Evolutionary conservation across 1,140 invertebrate species (phyloP), one percentile per base, ranked within the genome.

Genomic region (Drosophila hydei): DNA sequence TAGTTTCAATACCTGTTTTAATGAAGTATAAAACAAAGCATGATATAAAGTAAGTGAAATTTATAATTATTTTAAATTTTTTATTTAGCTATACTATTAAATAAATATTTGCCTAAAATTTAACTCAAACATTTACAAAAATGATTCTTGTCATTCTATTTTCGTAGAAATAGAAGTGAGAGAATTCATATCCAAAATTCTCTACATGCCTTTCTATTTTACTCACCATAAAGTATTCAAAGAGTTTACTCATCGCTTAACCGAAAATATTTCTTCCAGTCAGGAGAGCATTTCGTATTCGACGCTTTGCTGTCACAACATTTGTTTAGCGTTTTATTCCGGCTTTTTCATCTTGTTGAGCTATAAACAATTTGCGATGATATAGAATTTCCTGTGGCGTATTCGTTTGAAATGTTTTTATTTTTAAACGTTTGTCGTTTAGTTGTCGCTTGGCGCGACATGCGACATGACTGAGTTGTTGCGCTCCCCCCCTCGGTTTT

Each of bases 351-450:
- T 43, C 45, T 62, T 38, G 33, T 52, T 62, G 60, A 61, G 77
- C 68, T 63, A 60, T 80, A 80, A 80, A 72, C 77, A 64, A 80
- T 80, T 80, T 72, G 67, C 72, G 55, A 80, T 79, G 72, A 80
- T 80, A 80, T 80, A 80, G 77, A 80, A 80, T 80, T 76, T 80
- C 77, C 67, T 78, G 72, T 72, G 60, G 77, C 47, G 59, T 70
- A 70, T 81, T 65, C 69, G 63, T 62, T 58, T 75, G 55, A 79
- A 80, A 80, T 76, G 72, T 54, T 76, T 76, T 77, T 74, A 68
- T 76, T 77, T 74, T 83, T 83, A 75, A 83, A 75, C 77, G 65
- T 77, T 64, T 77, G 62, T 65, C 56, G 70, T 65, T 70, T 50
- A 55, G 67, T 50, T 68, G 62, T 77, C 48, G 75, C 59, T 55